Base-by-base conservation (phyloP, 2,888 invertebrate genomes). In the Dorcus hopei region DNA sequence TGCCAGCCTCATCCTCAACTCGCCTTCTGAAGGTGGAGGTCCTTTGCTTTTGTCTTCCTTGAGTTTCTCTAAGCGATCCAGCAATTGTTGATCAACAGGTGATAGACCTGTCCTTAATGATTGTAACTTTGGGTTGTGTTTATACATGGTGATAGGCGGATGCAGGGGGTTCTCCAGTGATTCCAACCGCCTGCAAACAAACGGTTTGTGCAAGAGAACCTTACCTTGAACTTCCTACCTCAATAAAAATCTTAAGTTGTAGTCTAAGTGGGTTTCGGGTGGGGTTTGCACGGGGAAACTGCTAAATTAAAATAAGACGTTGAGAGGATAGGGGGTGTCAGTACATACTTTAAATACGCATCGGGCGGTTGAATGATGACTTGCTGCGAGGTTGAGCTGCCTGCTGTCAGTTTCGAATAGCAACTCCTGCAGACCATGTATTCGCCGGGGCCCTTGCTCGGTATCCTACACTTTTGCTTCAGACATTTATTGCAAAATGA, bases 401-500 rank as follows among this genome's bases (percentile, higher is more conserved):
- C 70, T 19, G 71, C 68, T 26, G 68, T 68, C 42, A 77, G 61
- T 70, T 78, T 79, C 52, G 79, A 74, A 65, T 76, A 81, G 72
- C 83, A 86, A 56, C 77, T 80, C 61, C 82, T 80, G 69, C 88
- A 88, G 50, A 92, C 90, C 77, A 87, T 88, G 54, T 84, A 82
- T 70, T 86, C 84, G 48, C 81, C 79, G 65, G 84, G 82, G 4
- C 84, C 80, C 72, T 85, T 77, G 61, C 80, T 86, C 8, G 88
- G 82, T 58, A 92, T 78, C 68, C 84, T 83, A 60, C 85, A 80
- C 77, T 89, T 89, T 68, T 89, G 84, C 66, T 86, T 85, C 49
- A 94, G 79, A 76, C 94, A 95, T 76, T 89, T 92, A 59, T 84
- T 85, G 75, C 94, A 95, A 78, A 87, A 92, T 49, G 91, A 89